Conservation (phyloP, 1,140 invertebrate species). For the Magallana angulata region DNA sequence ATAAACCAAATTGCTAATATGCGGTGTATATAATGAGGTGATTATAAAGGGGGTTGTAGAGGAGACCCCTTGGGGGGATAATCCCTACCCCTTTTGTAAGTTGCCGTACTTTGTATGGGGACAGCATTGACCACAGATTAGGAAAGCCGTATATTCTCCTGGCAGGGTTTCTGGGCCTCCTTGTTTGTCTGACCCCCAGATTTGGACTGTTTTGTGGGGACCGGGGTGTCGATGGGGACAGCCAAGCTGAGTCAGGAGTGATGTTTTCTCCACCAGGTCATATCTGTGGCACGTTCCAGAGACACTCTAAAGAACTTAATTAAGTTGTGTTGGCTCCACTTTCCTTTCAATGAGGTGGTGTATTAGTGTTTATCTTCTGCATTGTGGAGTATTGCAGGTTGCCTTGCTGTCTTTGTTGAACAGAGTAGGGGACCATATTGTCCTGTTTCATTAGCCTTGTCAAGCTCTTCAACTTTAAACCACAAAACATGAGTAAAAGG, state of each 20-base stretch:
- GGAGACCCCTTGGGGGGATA: not conserved
- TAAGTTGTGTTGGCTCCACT: slow-evolving; percentile 50
- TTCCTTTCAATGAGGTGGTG: slow-evolving; percentile 18
- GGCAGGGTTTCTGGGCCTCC: not conserved
- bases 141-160: not conserved
- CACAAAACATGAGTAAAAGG: slow-evolving; percentile 5
- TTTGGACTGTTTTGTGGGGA: not conserved
- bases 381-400: not conserved
- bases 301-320: slow-evolving; percentile 43
- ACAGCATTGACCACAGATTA: slow-evolving; percentile 18
- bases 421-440: slow-evolving; percentile 19
- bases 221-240: not conserved
- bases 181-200: not conserved
- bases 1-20: slow-evolving; percentile 30
- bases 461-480: not conserved
- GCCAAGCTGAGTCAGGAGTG: not conserved
- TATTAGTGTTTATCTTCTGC: slow-evolving; percentile 9
- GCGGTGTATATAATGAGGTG: slow-evolving; percentile 14
- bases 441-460: not conserved
- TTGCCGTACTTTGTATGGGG: not conserved
- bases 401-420: not conserved
- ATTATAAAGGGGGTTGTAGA: slow-evolving; percentile 2
- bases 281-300: slow-evolving; percentile 23
- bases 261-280: not conserved
- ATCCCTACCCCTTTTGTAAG: not conserved